Evolutionary conservation across 2,797 vertebrate species (phyloP).

Genomic region (Anas georgica): DNA sequence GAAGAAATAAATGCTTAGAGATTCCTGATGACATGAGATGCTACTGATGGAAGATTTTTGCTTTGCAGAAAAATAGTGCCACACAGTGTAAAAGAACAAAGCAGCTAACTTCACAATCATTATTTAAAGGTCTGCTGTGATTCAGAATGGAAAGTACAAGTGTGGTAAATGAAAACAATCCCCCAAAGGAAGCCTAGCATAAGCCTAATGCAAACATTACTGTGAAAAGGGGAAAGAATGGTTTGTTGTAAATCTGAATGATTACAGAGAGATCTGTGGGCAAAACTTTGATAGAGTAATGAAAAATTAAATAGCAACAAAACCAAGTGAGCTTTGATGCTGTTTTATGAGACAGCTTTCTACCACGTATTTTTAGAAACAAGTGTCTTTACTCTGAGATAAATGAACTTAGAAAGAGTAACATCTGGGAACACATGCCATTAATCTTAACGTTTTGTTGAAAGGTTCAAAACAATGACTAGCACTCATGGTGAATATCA

Average conservation of each 20-base stretch:
- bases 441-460: conserved; percentile 65
- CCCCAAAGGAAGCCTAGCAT: not conserved
- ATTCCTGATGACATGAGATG: not conserved
- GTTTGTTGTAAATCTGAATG: not conserved
- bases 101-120: not conserved
- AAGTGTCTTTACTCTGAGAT: conserved; percentile 28
- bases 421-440: conserved; percentile 59
- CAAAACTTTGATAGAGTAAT: conserved; percentile 35
- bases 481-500: conserved; percentile 46
- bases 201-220: not conserved
- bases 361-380: conserved; percentile 52
- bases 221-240: not conserved
- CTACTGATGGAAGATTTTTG: not conserved
- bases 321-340: conserved; percentile 40
- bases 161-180: conserved; percentile 12
- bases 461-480: conserved; percentile 45
- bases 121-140: not conserved
- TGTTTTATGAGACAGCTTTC: conserved; percentile 37
- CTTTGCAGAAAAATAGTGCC: rapidly evolving
- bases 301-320: conserved; percentile 58
- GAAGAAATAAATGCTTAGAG: not conserved
- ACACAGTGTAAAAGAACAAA: not conserved
- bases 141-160: not conserved
- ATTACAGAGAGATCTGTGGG: conserved; percentile 14
- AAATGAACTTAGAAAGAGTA: conserved; percentile 41